Percentiles rank a stretch among this genome's conserved stretches.
These are phyloP conservation scores for Malaclemys terrapin DNA, from an alignment of 2,113 vertebrate species.

Conservation along the genomic window DNA sequence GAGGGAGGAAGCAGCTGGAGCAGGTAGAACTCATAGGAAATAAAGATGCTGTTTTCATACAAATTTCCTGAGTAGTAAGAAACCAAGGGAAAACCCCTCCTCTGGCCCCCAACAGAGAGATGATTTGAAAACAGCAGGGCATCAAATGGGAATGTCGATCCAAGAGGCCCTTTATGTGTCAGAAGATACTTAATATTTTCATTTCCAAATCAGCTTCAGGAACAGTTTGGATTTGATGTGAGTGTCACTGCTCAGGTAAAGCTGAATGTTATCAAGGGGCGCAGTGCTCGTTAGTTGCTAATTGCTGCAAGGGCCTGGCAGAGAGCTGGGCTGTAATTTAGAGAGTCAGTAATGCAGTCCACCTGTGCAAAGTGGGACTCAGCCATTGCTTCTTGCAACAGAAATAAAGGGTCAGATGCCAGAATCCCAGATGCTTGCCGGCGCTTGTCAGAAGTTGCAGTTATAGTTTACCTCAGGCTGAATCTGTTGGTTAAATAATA, in stretches of 20 bases:
- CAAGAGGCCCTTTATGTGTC: background rate
- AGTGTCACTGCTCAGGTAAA: background rate
- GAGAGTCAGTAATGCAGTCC: background rate
- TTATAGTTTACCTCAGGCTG: background rate
- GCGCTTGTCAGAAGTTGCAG: background rate
- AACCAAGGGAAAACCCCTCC: background rate
- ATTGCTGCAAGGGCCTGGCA: background rate
- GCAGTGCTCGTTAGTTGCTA: background rate
- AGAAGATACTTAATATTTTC: background rate
- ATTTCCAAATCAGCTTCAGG: background rate
- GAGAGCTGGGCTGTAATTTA: background rate
- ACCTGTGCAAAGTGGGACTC: background rate
- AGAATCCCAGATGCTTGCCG: background rate
- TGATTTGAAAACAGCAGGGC: background rate
- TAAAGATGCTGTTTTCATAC: background rate
- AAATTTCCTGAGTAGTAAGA: background rate
- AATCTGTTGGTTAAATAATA: background rate
- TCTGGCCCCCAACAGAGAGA: background rate
- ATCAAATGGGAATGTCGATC: background rate
- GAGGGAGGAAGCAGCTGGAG: background rate
- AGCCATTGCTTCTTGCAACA: background rate
- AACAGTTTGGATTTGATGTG: background rate
- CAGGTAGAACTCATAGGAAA: background rate
- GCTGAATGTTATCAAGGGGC: background rate
- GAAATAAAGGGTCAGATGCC: background rate